Percentiles rank a stretch among this genome's conserved stretches.
Evolutionary conservation across 2,888 invertebrate genomes (phyloP).

Genomic region (Acleris emargana): DNA sequence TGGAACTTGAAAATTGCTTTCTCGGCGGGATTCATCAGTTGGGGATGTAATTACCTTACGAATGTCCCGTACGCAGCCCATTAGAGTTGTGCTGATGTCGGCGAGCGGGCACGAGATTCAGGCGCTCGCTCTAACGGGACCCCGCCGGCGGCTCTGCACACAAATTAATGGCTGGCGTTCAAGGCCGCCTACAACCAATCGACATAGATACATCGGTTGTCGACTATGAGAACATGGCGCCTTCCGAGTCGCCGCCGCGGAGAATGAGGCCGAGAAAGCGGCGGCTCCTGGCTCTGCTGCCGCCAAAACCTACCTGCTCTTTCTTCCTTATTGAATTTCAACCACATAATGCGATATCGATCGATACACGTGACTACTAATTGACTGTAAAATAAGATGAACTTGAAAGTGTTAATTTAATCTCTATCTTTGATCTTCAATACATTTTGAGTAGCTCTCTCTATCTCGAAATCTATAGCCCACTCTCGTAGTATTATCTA

Average conservation of each 20-base stretch:
- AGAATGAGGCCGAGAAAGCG: conserved; percentile 79
- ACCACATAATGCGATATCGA: conserved; percentile 1
- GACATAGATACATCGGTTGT: conserved; percentile 81
- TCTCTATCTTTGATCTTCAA: conserved; percentile 26
- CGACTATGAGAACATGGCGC: conserved; percentile 75
- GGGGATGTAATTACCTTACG: conserved; percentile 35
- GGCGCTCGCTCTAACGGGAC: conserved; percentile 75
- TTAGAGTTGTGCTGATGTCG: conserved; percentile 52
- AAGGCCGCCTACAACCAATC: conserved; percentile 82
- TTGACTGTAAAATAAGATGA: conserved; percentile 17
- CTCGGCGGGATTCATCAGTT: conserved; percentile 29
- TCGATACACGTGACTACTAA: conserved; percentile 4
- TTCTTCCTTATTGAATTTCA: neutral
- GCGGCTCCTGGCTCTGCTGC: conserved; percentile 36
- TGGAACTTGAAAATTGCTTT: conserved; percentile 38
- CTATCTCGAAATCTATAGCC: conserved; percentile 13
- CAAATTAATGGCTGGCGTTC: conserved; percentile 80
- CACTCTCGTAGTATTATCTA: conserved; percentile 9
- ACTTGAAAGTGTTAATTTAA: conserved; percentile 23
- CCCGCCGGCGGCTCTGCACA: conserved; percentile 73
- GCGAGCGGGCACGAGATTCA: conserved; percentile 68
- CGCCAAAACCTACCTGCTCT: neutral
- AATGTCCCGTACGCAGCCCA: conserved; percentile 42
- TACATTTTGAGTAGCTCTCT: conserved; percentile 11
- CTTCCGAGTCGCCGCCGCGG: conserved; percentile 64